Evolutionary conservation across 2,888 invertebrate genomes (phyloP), one percentile per base, ranked within the genome.

Genomic region (Leucania comma): DNA sequence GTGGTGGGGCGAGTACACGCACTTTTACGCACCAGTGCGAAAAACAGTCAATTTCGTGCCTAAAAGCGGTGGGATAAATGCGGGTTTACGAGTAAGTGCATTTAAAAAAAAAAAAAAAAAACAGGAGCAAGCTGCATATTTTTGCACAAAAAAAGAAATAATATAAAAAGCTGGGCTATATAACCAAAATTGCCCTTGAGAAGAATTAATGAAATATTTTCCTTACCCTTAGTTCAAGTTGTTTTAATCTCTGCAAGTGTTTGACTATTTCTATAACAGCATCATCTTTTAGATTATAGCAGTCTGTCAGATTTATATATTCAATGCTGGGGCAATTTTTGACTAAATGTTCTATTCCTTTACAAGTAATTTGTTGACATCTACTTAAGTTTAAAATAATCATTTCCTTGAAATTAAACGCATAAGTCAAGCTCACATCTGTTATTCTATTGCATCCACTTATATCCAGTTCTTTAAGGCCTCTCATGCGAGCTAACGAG

Each of bases 391-490:
- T 96, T 32, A 98, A 93, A 72, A 94, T 93, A 46, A 92, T 92
- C 10, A 98, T 93, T 90, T 97, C 97, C 62, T 96, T 94, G 86
- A 97, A 97, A 74, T 96, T 96, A 76, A 98, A 96, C 51, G 97
- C 97, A 84, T 97, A 97, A 75, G 96, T 97, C 14, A 98, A 88
- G 76, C 98, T 97, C 0, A 97, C 96, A 90, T 98, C 98, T 24
- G 97, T 97, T 65, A 98, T 97, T 90, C 96, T 96, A 80, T 97
- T 97, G 87, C 98, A 98, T 1, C 97, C 97, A 72, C 97, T 96
- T 22, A 98, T 93, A 87, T 98, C 97, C 9, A 98, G 92, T 60
- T 96, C 94, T 72, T 92, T 94, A 3, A 98, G 93, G 0, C 95
- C 93, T 78, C 93, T 96, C 20, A 97, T 85, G 46, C 96, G 93